These are phyloP conservation scores for Tromatobia lineatoria DNA, from an alignment of 2,888 invertebrate species.

Conservation along the genomic window DNA sequence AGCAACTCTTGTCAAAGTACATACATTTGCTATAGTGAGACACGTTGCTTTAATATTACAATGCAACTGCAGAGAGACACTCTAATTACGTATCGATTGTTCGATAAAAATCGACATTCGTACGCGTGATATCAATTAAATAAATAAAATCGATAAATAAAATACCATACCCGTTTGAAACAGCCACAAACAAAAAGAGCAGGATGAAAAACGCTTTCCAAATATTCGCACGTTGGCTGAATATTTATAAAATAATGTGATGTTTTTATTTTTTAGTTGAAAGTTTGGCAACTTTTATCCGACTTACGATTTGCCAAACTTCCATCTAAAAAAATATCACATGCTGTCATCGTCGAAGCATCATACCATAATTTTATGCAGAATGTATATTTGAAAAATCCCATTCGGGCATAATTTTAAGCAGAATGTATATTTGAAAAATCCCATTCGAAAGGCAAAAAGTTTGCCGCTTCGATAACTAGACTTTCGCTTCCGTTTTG, in stretches of 20 bases:
- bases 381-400: too few species aligned
- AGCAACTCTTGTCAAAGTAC: not conserved
- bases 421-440: not conserved
- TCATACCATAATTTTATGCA: too few species aligned
- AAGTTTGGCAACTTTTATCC: too few species aligned
- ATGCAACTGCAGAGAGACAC: not conserved
- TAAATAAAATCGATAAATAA: slow-evolving; percentile 12
- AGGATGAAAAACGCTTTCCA: slow-evolving; percentile 47
- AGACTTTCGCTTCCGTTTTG: not conserved
- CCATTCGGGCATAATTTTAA: too few species aligned
- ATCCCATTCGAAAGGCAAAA: not conserved
- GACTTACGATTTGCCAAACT: too few species aligned
- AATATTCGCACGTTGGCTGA: slow-evolving; percentile 12
- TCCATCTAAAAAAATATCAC: too few species aligned
- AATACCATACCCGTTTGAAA: slow-evolving; percentile 50
- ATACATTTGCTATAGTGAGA: not conserved
- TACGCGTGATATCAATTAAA: not conserved
- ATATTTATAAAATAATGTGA: too few species aligned
- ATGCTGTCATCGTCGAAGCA: too few species aligned
- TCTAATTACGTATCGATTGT: not conserved
- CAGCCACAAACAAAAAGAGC: slow-evolving; percentile 26
- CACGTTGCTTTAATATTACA: not conserved
- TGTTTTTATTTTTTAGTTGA: too few species aligned
- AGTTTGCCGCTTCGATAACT: not conserved
- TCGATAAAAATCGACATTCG: not conserved